These are phyloP conservation scores for Cosmorhoe ocellata DNA, from an alignment of 2,888 invertebrate genomes.

Conservation along the genomic window DNA sequence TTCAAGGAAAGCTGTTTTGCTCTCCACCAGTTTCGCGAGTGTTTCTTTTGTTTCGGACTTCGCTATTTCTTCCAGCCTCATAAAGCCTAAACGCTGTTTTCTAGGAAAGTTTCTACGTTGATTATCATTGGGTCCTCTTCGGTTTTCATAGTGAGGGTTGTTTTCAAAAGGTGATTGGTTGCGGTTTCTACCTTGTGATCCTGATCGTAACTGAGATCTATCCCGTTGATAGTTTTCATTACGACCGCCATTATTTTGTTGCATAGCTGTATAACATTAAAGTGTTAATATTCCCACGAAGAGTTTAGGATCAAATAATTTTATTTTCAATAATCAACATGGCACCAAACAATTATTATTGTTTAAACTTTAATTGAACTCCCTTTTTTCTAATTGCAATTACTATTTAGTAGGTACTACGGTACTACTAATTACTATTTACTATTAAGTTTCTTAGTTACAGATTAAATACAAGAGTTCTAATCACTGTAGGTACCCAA, in stretches of 20 bases:
- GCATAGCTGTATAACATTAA: not conserved
- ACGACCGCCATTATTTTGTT: not conserved
- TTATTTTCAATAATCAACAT: too few species aligned
- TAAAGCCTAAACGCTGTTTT: slow-evolving; percentile 42
- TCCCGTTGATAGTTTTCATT: not conserved
- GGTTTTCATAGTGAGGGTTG: not conserved
- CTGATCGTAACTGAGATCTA: slow-evolving; percentile 7
- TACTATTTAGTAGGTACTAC: too few species aligned
- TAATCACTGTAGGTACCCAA: too few species aligned
- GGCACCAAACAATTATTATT: too few species aligned
- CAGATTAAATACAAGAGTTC: too few species aligned
- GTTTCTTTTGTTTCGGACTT: slow-evolving; percentile 54
- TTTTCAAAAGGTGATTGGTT: not conserved
- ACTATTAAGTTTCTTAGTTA: too few species aligned
- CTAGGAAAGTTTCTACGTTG: slow-evolving; percentile 6
- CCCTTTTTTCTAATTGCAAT: too few species aligned
- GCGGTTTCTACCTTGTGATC: not conserved
- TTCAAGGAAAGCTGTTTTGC: slow-evolving; percentile 54
- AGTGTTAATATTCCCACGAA: too few species aligned
- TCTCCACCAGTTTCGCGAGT: slow-evolving; percentile 52
- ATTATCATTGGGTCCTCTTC: not conserved
- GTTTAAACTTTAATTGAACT: too few species aligned
- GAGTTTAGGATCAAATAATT: too few species aligned
- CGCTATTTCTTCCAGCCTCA: slow-evolving; percentile 55
- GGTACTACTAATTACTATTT: too few species aligned